These are phyloP conservation scores for Deroplatys truncata DNA, from an alignment of 2,888 invertebrate species.

Conservation along the genomic window DNA sequence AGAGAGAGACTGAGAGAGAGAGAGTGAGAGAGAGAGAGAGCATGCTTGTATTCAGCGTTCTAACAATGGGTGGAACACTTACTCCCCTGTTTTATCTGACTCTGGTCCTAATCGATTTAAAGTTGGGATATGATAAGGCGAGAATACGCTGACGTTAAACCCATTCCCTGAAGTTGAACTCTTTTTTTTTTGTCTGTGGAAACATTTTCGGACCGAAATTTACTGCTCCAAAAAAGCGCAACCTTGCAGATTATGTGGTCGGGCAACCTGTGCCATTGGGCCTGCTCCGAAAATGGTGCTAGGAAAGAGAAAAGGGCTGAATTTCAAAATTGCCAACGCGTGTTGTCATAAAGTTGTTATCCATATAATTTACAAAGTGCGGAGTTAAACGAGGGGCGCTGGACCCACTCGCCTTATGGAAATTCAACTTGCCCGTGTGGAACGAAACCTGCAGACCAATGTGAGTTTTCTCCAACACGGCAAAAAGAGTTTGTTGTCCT, in stretches of 20 bases:
- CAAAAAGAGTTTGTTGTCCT: not conserved
- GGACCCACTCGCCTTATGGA: not conserved
- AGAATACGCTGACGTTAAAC: not conserved
- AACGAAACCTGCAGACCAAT: not conserved
- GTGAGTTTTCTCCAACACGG: not conserved
- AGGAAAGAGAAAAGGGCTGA: not conserved
- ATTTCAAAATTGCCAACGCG: constrained; percentile 23
- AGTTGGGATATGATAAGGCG: not conserved
- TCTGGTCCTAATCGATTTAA: not conserved
- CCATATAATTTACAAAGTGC: constrained; percentile 25
- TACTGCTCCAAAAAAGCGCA: not conserved
- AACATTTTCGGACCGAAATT: not conserved
- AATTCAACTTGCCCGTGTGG: not conserved
- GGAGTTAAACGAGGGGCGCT: constrained; percentile 16
- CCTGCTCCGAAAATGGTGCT: not conserved
- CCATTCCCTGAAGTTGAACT: not conserved
- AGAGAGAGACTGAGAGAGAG: no score
- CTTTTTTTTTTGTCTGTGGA: not conserved
- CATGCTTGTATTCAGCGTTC: no score
- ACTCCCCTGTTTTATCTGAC: not conserved
- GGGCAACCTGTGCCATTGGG: not conserved
- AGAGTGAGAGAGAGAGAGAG: no score
- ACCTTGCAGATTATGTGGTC: not conserved
- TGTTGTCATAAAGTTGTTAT: constrained; percentile 17
- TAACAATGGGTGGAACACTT: no score